A percentile compares a stretch with the other conserved stretches of the same genome.
Conservation (phyloP, 2,888 invertebrate genomes). For the Xanthia icteritia region DNA sequence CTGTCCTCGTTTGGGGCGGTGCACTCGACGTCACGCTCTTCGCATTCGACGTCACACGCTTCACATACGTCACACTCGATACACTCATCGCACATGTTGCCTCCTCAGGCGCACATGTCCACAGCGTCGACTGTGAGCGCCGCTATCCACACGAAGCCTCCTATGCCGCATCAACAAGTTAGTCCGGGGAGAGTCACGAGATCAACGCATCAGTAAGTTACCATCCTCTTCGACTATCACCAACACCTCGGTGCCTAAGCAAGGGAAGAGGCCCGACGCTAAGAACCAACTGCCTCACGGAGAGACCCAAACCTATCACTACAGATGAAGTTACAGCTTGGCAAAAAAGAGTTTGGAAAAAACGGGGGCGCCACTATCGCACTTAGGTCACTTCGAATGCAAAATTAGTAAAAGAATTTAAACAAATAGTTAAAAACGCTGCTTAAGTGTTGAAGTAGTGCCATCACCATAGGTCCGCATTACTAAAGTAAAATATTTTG, state of each 20-base stretch:
- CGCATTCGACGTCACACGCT: background rate
- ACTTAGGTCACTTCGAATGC: too few relatives aligned
- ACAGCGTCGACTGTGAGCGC: constrained; percentile 76
- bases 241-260: constrained; percentile 80
- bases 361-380: too few relatives aligned
- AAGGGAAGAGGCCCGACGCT: constrained; percentile 77
- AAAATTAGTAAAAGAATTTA: too few relatives aligned
- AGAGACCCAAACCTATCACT: constrained; percentile 80
- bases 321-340: constrained; percentile 86
- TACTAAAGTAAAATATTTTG: too few relatives aligned
- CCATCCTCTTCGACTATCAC: constrained; percentile 90
- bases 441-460: too few relatives aligned
- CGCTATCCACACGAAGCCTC: constrained; percentile 81
- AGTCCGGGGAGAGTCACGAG: constrained; percentile 88
- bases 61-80: constrained; percentile 59
- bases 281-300: constrained; percentile 79
- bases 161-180: constrained; percentile 83
- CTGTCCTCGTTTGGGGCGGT: constrained; percentile 72
- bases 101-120: constrained; percentile 82
- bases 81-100: constrained; percentile 49
- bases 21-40: constrained; percentile 51
- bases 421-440: too few relatives aligned
- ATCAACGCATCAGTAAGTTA: constrained; percentile 84
- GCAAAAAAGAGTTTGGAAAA: too few relatives aligned
- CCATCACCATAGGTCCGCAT: too few relatives aligned